Conservation (phyloP, 2,888 invertebrate genomes). For the Ryuthela nishihirai region DNA sequence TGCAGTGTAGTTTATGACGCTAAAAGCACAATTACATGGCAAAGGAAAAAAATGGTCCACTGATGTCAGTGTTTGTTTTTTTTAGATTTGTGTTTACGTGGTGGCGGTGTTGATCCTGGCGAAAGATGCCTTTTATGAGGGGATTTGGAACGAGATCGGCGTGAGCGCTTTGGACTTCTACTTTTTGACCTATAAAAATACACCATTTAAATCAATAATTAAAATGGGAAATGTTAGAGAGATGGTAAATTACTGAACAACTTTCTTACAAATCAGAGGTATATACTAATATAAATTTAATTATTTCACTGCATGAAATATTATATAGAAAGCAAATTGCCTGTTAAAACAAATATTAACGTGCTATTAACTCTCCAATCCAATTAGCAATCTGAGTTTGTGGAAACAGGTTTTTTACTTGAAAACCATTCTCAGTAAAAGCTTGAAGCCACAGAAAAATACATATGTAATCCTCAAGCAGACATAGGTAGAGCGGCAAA, state of each 20-base stretch:
- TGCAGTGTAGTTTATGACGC: no score
- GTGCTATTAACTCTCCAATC: no score
- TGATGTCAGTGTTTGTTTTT: conserved; percentile 39
- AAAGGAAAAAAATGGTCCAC: background rate
- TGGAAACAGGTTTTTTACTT: no score
- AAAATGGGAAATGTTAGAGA: no score
- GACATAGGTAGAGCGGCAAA: no score
- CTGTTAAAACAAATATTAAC: no score
- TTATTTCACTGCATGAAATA: background rate
- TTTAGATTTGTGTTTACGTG: conserved; percentile 40
- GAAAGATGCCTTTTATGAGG: conserved; percentile 37
- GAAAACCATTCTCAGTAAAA: no score
- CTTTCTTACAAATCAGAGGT: background rate
- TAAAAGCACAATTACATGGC: no score
- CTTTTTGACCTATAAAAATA: conserved; percentile 35
- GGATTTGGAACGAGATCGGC: conserved; percentile 36
- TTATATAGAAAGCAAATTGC: background rate
- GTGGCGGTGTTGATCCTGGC: conserved; percentile 32
- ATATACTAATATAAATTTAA: background rate
- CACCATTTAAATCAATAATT: background rate
- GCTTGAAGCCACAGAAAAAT: no score
- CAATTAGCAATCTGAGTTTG: no score
- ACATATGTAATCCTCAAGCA: no score
- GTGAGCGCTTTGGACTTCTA: conserved; percentile 40
- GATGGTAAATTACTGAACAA: no score